Evolutionary conservation across 2,888 invertebrate species (phyloP).

Genomic region (Galerucella nymphaeae): DNA sequence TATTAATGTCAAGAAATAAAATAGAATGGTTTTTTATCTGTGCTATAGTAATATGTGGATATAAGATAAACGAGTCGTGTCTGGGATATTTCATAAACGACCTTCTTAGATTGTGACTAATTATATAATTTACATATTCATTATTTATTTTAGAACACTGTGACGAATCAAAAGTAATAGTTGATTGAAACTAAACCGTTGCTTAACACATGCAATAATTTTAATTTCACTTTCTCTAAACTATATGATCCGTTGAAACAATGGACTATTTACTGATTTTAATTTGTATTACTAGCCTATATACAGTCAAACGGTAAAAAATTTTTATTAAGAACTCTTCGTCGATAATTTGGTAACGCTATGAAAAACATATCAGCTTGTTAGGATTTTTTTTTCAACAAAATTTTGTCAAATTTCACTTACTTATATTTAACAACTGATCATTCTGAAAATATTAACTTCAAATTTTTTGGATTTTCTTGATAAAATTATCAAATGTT

Average conservation of each 20-base stretch:
- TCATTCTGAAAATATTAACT: no score
- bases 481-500: no score
- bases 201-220: slow-evolving; percentile 1
- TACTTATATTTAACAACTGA: no score
- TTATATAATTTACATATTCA: not conserved
- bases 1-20: not conserved
- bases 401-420: no score
- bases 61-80: not conserved
- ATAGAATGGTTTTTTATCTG: not conserved
- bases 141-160: not conserved
- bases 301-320: no score
- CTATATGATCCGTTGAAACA: not conserved
- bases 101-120: not conserved
- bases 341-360: no score
- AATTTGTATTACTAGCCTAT: no score
- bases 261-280: no score
- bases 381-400: no score
- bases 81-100: not conserved
- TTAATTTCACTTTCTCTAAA: slow-evolving; percentile 3
- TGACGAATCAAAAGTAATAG: slow-evolving; percentile 1
- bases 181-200: slow-evolving; percentile 6
- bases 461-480: no score
- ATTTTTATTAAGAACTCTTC: no score
- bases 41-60: not conserved
- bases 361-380: no score